Percentiles rank a stretch among this genome's conserved stretches.
Conservation (phyloP, 2,113 vertebrate genomes). For the Actenoides lindsayi region DNA sequence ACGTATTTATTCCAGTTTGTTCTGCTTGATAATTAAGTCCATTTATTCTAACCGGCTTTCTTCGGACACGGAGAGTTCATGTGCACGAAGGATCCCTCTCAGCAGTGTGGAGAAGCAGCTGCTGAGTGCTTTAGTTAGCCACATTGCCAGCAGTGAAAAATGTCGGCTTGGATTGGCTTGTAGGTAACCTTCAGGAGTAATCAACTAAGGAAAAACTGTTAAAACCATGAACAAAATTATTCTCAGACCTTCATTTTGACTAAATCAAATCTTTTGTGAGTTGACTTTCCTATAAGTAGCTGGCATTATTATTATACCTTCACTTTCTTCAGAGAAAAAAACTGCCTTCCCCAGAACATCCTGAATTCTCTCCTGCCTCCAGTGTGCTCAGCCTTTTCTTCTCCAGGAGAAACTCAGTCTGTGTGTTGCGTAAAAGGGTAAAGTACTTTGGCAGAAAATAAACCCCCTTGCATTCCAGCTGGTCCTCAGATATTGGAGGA, state of each 20-base stretch:
- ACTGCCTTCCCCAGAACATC: not conserved
- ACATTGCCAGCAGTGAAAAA: not conserved
- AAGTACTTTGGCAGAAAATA: too few species aligned
- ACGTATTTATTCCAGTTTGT: slow-evolving; percentile 28
- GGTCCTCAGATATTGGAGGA: too few species aligned
- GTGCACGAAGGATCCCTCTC: not conserved
- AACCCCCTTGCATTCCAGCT: too few species aligned
- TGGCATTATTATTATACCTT: not conserved
- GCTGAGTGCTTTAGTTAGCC: not conserved
- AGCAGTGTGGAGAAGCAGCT: not conserved
- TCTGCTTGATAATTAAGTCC: slow-evolving; percentile 30
- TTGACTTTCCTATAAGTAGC: not conserved
- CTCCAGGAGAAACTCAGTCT: not conserved
- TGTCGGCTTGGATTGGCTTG: not conserved
- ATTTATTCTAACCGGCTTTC: slow-evolving; percentile 8
- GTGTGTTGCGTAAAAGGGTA: too few species aligned
- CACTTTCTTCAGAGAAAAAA: not conserved
- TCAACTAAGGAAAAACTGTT: not conserved
- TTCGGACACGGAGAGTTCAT: not conserved
- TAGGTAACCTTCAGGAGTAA: not conserved
- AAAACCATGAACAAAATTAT: not conserved
- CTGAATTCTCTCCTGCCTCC: not conserved
- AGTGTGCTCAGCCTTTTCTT: not conserved
- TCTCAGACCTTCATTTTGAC: not conserved
- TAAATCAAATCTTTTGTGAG: not conserved